Evolutionary conservation across 2,888 invertebrate species (phyloP), one percentile per base, ranked within the genome.

Genomic region (Trissolcus brochymenae): DNA sequence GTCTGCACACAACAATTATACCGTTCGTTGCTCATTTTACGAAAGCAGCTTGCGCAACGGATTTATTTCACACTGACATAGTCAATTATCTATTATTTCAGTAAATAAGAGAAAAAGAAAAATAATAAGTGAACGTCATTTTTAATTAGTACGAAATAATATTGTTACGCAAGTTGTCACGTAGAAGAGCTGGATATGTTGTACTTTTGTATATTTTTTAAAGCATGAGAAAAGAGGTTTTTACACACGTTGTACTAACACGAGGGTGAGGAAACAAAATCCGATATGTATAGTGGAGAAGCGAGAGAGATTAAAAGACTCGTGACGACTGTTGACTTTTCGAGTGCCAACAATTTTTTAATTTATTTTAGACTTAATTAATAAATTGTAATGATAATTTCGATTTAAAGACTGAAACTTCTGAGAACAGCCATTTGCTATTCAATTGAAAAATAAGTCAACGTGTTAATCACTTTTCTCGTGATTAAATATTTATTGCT

Each of bases 1-100:
- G 81, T 74, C 73, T 79, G 72, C 79, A 81, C 82, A 81, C 80
- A 78, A 70, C 25, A 7, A 61, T 71, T 79, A 62, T 72, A 66
- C 29, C 55, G 71, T 78, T 57, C 60, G 75, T 79, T 79, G 76
- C 73, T 77, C 77, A 55, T 59, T 78, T 76, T 76, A 75, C 71
- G 29, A 17, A 62, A 56, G 40, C 78, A 68, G 61, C 78, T 79
- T 79, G 72, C 78, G 72, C 49, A 59, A 65, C 11, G n/a, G n/a
- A n/a, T n/a, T n/a, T n/a, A n/a, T n/a, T n/a, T n/a, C n/a, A n/a
- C n/a, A n/a, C n/a, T n/a, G n/a, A n/a, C n/a, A n/a, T n/a, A 13
- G 53, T 53, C 17, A 11, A 50, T 50, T 50, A 50, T 50, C 6
- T 46, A 46, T 46, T n/a, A 46, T 46, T n/a, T 46, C 16, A 46